phyloP scores from a whole-genome alignment of 1,140 invertebrate species.

The Leptinotarsa lineolata region DNA sequence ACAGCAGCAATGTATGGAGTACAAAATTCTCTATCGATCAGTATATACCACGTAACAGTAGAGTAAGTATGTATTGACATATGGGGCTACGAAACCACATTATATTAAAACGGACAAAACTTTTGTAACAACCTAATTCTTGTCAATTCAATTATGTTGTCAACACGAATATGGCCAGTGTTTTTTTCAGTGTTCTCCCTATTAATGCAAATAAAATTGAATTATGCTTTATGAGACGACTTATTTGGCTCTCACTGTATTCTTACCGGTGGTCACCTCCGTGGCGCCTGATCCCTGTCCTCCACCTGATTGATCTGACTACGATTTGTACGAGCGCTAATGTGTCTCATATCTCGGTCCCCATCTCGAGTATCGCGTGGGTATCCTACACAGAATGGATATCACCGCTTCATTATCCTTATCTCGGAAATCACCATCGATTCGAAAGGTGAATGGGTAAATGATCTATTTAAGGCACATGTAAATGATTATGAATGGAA shows the following conservation, averaged over 20 bases:
- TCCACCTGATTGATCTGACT: constrained; percentile 38
- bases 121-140: too few species aligned
- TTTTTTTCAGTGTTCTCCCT: too few species aligned
- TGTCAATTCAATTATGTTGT: too few species aligned
- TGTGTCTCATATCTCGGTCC: constrained; percentile 33
- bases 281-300: constrained; percentile 38
- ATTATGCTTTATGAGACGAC: not conserved
- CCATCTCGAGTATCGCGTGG: constrained; percentile 32
- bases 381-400: constrained; percentile 22
- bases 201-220: too few species aligned
- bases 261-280: constrained; percentile 26
- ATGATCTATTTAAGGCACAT: not conserved
- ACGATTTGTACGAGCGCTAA: constrained; percentile 42
- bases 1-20: too few species aligned
- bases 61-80: too few species aligned
- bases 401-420: constrained; percentile 26
- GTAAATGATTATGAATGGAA: not conserved
- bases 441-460: not conserved
- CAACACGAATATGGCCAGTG: too few species aligned
- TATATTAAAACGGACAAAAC: too few species aligned
- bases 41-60: too few species aligned
- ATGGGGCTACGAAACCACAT: too few species aligned
- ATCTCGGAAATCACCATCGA: constrained; percentile 19
- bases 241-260: constrained; percentile 20
- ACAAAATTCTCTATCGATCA: too few species aligned